Base-by-base conservation (phyloP, 2,797 vertebrate genomes). In the Sebastes umbrosus region DNA sequence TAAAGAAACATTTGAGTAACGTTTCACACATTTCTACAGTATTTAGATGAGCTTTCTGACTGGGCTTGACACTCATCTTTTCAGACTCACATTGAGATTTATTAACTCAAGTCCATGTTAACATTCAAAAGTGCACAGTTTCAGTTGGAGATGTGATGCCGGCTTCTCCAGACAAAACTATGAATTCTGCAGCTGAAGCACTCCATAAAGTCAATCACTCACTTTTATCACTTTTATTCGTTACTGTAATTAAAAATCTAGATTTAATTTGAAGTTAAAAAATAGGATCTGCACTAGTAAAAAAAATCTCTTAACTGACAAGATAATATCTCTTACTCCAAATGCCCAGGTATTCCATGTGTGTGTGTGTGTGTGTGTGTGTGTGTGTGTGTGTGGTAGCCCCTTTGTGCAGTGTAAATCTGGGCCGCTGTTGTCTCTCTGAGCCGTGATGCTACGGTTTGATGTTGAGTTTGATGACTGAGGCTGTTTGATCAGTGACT, bases 401-500 rank as follows among this genome's bases (percentile, higher is more conserved):
- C 72, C 68, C 24, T 77, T 69, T 73, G 84, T 71, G 50, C 71
- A 6, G 52, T 70, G 76, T 67, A 75, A 88, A 87, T 84, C 58
- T 85, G 88, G 69, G 84, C 79, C 55, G 22, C 73, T 55, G 82
- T 77, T 24, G 76, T 76, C 75, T 89, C 80, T 71, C 63, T 39
- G 82, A 75, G 81, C 80, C 63, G 6, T n/a, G 50, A 5, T 29
- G 69, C 54, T 73, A 64, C 8, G 55, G 86, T 88, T 90, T 92
- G 82, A 88, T 79, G 86, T 79, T 74, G 77, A 74, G 84, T 90
- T 91, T 91, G 88, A 92, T 90, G 87, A 88, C 83, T 77, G 88
- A 85, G 73, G 84, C 87, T 60, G 82, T 93, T 93, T 93, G 87
- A 92, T 93, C 88, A 84, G 84, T 75, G 75, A 82, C 83, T 89